Evolutionary conservation across 1,140 invertebrate species (phyloP).

Genomic region (Dryas iulia): DNA sequence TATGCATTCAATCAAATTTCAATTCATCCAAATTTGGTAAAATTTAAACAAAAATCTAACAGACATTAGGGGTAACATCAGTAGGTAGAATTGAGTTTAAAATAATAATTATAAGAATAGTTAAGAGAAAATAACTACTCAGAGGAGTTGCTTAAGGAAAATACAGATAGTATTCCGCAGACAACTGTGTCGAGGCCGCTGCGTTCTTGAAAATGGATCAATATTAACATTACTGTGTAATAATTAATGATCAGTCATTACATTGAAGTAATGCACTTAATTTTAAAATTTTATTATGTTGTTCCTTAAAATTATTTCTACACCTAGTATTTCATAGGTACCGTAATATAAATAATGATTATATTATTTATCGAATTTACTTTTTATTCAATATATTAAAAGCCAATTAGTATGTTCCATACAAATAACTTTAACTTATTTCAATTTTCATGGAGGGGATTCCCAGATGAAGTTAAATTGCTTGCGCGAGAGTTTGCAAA

Average conservation of each 20-base stretch:
- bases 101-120: neutral
- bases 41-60: too few relatives aligned
- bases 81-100: neutral
- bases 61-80: too few relatives aligned
- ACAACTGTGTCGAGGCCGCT: constrained; percentile 55
- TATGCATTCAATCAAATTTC: too few relatives aligned
- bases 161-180: constrained; percentile 45
- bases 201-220: constrained; percentile 56
- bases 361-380: too few relatives aligned
- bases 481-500: neutral
- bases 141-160: constrained; percentile 43
- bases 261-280: neutral
- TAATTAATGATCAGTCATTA: constrained; percentile 14
- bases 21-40: too few relatives aligned
- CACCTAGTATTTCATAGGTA: too few relatives aligned
- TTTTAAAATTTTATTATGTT: neutral
- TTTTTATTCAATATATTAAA: neutral
- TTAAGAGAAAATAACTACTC: neutral
- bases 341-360: too few relatives aligned
- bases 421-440: neutral
- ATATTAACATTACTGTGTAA: constrained; percentile 35
- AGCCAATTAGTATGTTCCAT: neutral
- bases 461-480: neutral
- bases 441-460: neutral
- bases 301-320: too few relatives aligned